A percentile compares a stretch with the other conserved stretches of the same genome.
Conservation (phyloP, 2,888 invertebrate genomes). For the Epistrophe eligans region DNA sequence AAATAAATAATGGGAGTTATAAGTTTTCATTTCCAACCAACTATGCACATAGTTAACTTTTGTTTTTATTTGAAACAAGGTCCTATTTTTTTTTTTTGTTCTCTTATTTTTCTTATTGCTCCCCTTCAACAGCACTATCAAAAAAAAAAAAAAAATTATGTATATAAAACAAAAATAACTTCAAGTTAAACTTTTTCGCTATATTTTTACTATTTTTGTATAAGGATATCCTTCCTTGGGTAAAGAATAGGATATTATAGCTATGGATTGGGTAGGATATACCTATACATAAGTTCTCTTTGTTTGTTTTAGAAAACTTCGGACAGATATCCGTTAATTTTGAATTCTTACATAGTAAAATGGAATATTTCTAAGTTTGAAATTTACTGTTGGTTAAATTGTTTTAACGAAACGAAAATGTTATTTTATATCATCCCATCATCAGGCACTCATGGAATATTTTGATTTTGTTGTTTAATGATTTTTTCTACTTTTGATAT, state of each 20-base stretch:
- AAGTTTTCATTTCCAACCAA: conserved; percentile 74
- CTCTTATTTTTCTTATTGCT: neutral
- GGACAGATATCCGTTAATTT: conserved; percentile 65
- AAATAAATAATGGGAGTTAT: conserved; percentile 75
- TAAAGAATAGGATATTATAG: neutral
- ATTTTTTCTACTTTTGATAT: neutral
- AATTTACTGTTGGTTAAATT: conserved; percentile 53
- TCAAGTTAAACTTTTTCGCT: conserved; percentile 52
- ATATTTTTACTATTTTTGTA: conserved; percentile 6
- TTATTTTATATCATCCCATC: conserved; percentile 7
- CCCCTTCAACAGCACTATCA: neutral
- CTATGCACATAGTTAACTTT: conserved; percentile 71
- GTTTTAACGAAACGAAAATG: conserved; percentile 38
- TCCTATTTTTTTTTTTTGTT: neutral
- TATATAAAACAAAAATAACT: conserved; percentile 27
- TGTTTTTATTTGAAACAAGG: conserved; percentile 66
- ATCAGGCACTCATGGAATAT: neutral
- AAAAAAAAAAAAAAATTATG: neutral
- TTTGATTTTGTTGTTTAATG: neutral
- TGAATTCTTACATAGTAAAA: conserved; percentile 51
- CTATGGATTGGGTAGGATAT: neutral
- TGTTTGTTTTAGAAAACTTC: conserved; percentile 47
- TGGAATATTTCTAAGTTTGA: conserved; percentile 40
- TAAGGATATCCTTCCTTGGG: conserved; percentile 11
- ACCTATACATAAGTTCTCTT: conserved; percentile 21